A percentile compares a stretch with the other conserved stretches of the same genome.
phyloP scores from a whole-genome alignment of 2,113 vertebrate genomes.

The Campylomormyrus numenius region DNA sequence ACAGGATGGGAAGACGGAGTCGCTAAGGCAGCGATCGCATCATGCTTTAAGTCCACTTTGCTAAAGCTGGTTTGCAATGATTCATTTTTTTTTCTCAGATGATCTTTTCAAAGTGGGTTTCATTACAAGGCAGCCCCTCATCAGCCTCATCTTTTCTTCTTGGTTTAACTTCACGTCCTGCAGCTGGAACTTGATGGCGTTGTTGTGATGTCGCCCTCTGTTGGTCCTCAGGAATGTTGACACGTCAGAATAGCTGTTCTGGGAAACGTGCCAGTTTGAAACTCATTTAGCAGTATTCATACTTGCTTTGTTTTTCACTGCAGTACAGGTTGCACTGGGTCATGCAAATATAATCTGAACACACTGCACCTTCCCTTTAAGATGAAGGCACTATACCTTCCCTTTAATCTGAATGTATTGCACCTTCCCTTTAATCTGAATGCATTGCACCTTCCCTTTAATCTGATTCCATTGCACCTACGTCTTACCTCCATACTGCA shows the following conservation, averaged over 20 bases:
- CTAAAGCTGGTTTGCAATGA: not conserved
- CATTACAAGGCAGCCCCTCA: not conserved
- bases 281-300: not conserved
- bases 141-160: not conserved
- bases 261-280: not conserved
- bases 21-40: not conserved
- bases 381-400: not conserved
- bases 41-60: not conserved
- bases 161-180: not conserved
- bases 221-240: not conserved
- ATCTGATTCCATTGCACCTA: not conserved
- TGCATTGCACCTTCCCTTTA: not conserved
- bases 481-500: not conserved
- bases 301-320: not conserved
- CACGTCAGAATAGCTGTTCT: not conserved
- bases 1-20: not conserved
- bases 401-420: not conserved
- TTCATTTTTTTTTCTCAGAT: not conserved
- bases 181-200: not conserved
- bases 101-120: not conserved
- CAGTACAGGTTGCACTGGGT: not conserved
- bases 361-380: conserved; percentile 5
- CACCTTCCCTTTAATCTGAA: not conserved
- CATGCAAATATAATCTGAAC: not conserved
- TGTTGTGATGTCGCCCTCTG: not conserved